These are phyloP conservation scores for Gobio gobio DNA, from an alignment of 2,113 vertebrate species.

Conservation along the genomic window DNA sequence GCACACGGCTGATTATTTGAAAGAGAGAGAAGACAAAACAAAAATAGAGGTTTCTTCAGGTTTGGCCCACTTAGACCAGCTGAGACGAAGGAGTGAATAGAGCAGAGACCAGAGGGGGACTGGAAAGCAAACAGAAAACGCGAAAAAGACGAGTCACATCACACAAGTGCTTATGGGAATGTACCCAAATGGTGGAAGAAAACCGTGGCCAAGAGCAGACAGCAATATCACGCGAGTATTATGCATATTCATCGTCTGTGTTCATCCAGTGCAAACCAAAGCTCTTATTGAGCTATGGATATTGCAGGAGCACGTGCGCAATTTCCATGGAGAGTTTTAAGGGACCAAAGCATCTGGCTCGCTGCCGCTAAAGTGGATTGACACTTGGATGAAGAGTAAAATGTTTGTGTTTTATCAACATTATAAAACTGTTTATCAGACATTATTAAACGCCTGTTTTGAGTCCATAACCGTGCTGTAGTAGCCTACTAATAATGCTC, in stretches of 20 bases:
- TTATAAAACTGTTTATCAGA: no score
- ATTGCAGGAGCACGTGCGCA: slow-evolving; percentile 46
- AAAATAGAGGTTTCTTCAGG: slow-evolving; percentile 79
- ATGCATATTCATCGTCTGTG: slow-evolving; percentile 60
- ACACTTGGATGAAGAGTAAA: slow-evolving; percentile 19
- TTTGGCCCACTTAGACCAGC: slow-evolving; percentile 76
- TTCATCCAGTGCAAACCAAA: slow-evolving; percentile 42
- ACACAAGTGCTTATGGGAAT: slow-evolving; percentile 76
- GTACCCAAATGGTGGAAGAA: slow-evolving; percentile 75
- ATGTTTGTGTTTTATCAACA: slow-evolving; percentile 1
- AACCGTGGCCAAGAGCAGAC: slow-evolving; percentile 49
- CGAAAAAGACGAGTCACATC: slow-evolving; percentile 69
- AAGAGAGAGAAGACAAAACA: slow-evolving; percentile 74
- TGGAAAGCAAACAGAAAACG: slow-evolving; percentile 72
- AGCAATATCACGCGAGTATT: slow-evolving; percentile 49
- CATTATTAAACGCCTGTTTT: slow-evolving; percentile 32
- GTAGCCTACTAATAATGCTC: background rate
- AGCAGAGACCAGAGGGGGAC: slow-evolving; percentile 65
- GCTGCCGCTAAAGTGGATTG: slow-evolving; percentile 30
- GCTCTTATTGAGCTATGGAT: slow-evolving; percentile 31
- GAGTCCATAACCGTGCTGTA: background rate
- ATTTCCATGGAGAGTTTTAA: slow-evolving; percentile 49
- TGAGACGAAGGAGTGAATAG: slow-evolving; percentile 72
- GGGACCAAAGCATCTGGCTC: slow-evolving; percentile 37
- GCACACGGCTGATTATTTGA: slow-evolving; percentile 77